phyloP scores from a whole-genome alignment of 2,797 vertebrate species.

The Eupleurogrammus muticus region DNA sequence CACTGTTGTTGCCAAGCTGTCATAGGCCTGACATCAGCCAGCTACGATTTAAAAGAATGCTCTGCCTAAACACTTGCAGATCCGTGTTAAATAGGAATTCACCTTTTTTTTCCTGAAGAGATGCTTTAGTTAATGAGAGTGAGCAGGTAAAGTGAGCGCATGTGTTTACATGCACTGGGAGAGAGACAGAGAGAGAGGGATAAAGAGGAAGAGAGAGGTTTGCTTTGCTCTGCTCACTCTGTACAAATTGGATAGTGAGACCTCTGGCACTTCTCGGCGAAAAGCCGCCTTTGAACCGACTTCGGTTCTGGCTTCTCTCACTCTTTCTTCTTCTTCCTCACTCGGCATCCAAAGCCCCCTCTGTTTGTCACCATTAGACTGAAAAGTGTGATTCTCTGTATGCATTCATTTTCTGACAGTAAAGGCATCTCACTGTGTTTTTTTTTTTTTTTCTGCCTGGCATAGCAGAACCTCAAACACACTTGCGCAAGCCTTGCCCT shows the following conservation, averaged over 20 bases:
- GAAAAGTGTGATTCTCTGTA: constrained; percentile 73
- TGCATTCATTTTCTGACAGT: constrained; percentile 79
- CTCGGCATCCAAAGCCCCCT: constrained; percentile 71
- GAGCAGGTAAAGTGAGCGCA: constrained; percentile 51
- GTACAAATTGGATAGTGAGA: constrained; percentile 80
- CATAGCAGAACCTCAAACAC: constrained; percentile 76
- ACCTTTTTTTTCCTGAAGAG: constrained; percentile 54
- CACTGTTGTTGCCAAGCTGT: constrained; percentile 61
- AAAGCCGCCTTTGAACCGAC: constrained; percentile 77
- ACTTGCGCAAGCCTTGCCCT: constrained; percentile 65
- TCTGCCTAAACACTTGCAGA: constrained; percentile 30
- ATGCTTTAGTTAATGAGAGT: constrained; percentile 46
- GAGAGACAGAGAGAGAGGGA: constrained; percentile 21
- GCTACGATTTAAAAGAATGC: constrained; percentile 42
- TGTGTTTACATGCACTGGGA: constrained; percentile 60
- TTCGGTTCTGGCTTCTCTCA: constrained; percentile 66
- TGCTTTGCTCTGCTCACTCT: constrained; percentile 55
- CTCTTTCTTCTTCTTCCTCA: constrained; percentile 74
- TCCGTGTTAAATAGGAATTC: constrained; percentile 43
- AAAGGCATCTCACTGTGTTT: constrained; percentile 67
- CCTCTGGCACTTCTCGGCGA: constrained; percentile 74
- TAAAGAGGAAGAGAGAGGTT: constrained; percentile 52
- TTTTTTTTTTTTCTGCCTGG: constrained; percentile 64
- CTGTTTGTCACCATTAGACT: constrained; percentile 83
- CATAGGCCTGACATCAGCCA: constrained; percentile 73